Conservation (phyloP, 2,113 vertebrate genomes). For the Pachyramphus minor region DNA sequence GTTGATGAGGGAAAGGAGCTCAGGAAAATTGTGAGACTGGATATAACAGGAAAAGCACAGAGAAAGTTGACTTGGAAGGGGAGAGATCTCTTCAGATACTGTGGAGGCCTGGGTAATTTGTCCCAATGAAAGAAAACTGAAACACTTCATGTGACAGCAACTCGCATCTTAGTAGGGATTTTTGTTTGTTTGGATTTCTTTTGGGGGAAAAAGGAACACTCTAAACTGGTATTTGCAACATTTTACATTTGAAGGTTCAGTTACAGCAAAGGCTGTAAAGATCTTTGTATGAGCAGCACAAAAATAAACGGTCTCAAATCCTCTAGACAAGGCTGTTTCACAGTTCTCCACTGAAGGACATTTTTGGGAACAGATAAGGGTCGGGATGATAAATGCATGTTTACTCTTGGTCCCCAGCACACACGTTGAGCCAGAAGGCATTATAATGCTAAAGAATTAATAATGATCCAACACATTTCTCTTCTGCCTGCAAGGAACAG, state of each 20-base stretch:
- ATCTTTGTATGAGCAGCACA: not conserved
- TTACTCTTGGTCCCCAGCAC: slow-evolving; percentile 14
- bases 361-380: slow-evolving; percentile 30
- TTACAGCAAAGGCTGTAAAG: not conserved
- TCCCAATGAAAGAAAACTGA: not conserved
- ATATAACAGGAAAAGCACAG: not conserved
- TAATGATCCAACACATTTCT: not conserved
- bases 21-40: not conserved
- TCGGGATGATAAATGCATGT: not conserved
- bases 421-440: not conserved
- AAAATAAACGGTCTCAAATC: not conserved
- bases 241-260: not conserved
- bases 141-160: not conserved
- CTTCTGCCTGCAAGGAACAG: not conserved
- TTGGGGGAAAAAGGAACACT: not conserved
- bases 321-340: not conserved
- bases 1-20: not conserved
- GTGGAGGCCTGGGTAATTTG: not conserved
- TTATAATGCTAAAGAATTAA: slow-evolving; percentile 31
- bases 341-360: not conserved
- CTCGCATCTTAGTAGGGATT: too few species aligned
- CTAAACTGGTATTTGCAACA: not conserved
- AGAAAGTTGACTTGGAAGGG: not conserved
- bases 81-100: not conserved
- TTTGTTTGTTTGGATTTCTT: not conserved